phyloP scores from a whole-genome alignment of 2,797 vertebrate species.

The Momotus momota region DNA sequence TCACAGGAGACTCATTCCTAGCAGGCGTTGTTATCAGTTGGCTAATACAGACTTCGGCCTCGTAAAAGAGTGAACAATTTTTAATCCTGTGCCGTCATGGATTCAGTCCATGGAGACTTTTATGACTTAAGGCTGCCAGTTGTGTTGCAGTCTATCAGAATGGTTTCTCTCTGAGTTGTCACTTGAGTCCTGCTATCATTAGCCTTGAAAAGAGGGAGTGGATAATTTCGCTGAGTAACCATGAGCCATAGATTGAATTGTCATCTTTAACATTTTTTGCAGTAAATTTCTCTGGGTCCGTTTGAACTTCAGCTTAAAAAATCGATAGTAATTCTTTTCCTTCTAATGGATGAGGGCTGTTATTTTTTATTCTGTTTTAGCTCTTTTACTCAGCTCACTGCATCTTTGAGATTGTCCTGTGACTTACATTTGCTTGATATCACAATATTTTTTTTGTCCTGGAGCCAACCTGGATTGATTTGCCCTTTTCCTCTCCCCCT shows the following conservation, averaged over 20 bases:
- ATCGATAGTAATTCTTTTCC: neutral
- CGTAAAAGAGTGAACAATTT: neutral
- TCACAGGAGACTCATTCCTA: neutral
- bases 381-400: neutral
- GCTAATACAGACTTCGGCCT: neutral
- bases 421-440: neutral
- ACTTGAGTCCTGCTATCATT: neutral
- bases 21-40: neutral
- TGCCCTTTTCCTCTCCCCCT: neutral
- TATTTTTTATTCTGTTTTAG: constrained; percentile 1
- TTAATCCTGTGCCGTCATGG: neutral
- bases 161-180: neutral
- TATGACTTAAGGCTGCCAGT: neutral
- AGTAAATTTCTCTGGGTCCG: constrained; percentile 7
- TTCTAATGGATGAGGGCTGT: neutral
- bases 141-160: neutral
- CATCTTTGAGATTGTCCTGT: neutral
- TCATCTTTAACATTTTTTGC: constrained; percentile 19
- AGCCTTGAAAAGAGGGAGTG: neutral
- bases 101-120: neutral
- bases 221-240: neutral
- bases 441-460: neutral
- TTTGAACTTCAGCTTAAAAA: constrained; percentile 44
- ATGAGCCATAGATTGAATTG: neutral
- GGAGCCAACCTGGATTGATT: neutral